Evolutionary conservation across 2,113 vertebrate species (phyloP).

Genomic region (Numenius arquata): DNA sequence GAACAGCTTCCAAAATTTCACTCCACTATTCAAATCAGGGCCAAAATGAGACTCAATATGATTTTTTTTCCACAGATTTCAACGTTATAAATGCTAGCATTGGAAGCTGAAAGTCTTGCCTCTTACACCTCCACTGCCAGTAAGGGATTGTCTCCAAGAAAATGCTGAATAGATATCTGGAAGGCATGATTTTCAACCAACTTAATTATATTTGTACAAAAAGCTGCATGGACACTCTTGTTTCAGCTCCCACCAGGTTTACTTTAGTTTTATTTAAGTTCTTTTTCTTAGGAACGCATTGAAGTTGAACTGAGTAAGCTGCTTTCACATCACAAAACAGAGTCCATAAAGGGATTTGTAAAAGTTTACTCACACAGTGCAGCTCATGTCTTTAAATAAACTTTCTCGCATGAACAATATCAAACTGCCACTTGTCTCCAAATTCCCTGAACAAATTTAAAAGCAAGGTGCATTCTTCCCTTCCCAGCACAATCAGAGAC

Average conservation of each 20-base stretch:
- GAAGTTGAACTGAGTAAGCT: not conserved
- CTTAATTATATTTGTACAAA: not conserved
- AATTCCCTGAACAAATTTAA: not conserved
- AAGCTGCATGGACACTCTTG: not conserved
- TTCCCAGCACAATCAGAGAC: not conserved
- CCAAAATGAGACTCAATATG: not conserved
- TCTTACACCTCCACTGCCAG: not conserved
- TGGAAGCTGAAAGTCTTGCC: not conserved
- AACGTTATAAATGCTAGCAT: not conserved
- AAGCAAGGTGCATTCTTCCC: not conserved
- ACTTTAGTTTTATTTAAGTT: not conserved
- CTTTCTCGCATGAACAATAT: not conserved
- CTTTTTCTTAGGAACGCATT: not conserved
- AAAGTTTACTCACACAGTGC: not conserved
- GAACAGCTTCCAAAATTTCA: not conserved
- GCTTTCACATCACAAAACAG: not conserved
- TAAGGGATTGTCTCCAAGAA: not conserved
- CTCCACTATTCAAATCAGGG: not conserved
- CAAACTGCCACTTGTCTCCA: not conserved
- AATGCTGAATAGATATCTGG: not conserved
- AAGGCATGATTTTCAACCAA: not conserved
- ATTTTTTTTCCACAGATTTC: not conserved
- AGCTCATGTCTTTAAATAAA: conserved; percentile 5
- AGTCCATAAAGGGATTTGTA: conserved; percentile 31
- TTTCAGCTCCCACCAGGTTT: not conserved